A percentile compares a stretch with the other conserved stretches of the same genome.
Evolutionary conservation across 2,888 invertebrate genomes (phyloP).

Genomic region (Drosophila melanosoma): DNA sequence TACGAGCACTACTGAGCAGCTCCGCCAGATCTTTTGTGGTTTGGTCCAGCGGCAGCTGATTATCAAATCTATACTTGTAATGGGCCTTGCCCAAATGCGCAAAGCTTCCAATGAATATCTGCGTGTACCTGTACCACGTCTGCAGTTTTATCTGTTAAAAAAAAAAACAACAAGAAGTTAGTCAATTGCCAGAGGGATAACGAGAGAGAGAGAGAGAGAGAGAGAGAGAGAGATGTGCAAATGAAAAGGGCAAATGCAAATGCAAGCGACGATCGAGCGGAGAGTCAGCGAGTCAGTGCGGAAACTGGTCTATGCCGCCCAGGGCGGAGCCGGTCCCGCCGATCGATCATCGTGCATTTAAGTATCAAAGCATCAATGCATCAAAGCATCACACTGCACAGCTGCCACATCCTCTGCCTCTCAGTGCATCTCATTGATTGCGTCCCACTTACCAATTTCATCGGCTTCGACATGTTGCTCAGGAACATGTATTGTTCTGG

Average conservation of each 20-base stretch:
- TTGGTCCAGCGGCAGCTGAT: slow-evolving; percentile 48
- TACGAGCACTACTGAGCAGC: slow-evolving; percentile 76
- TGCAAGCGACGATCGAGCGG: slow-evolving; percentile 36
- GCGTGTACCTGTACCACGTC: slow-evolving; percentile 82
- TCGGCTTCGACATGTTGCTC: slow-evolving; percentile 74
- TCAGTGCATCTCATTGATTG: slow-evolving; percentile 4
- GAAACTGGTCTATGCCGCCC: slow-evolving; percentile 65
- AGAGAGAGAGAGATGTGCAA: not conserved
- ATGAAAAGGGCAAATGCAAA: slow-evolving; percentile 32
- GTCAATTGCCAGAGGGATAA: not conserved
- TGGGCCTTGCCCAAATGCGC: slow-evolving; percentile 76
- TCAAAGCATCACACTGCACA: not conserved
- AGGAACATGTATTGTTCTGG: slow-evolving; percentile 83
- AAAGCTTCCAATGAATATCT: slow-evolving; percentile 82
- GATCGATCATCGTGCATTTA: slow-evolving; percentile 23
- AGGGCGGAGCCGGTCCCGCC: slow-evolving; percentile 69
- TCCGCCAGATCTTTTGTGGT: slow-evolving; percentile 74
- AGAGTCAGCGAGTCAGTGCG: not conserved
- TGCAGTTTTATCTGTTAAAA: slow-evolving; percentile 75
- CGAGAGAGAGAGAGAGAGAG: not conserved
- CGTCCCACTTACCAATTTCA: slow-evolving; percentile 71
- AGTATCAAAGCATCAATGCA: slow-evolving; percentile 1
- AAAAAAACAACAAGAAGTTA: slow-evolving; percentile 15
- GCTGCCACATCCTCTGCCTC: slow-evolving; percentile 2
- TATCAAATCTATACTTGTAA: slow-evolving; percentile 66